Conservation (phyloP, 1,140 invertebrate genomes). For the Sipha flava region DNA sequence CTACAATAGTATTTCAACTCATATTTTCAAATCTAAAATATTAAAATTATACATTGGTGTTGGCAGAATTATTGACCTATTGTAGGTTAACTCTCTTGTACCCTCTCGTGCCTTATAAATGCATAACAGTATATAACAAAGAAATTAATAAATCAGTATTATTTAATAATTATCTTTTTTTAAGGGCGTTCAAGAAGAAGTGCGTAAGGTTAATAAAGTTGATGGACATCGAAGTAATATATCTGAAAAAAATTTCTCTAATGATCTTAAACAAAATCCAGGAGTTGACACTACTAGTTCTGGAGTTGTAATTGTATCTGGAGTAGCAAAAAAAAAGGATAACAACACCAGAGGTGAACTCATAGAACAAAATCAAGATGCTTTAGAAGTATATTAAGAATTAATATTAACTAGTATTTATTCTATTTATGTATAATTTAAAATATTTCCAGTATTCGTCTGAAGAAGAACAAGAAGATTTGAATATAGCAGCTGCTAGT, state of each 20-base stretch:
- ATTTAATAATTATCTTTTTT: slow-evolving; percentile 34
- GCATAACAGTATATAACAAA: too few species aligned
- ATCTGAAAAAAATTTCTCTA: background rate
- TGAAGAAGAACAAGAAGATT: slow-evolving; percentile 90
- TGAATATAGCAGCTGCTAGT: slow-evolving; percentile 81
- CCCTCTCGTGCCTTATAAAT: too few species aligned
- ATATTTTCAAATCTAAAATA: too few species aligned
- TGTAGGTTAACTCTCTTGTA: too few species aligned
- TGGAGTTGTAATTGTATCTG: slow-evolving; percentile 74
- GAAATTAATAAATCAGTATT: too few species aligned
- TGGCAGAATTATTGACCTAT: too few species aligned
- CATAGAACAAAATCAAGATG: slow-evolving; percentile 95
- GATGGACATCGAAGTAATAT: slow-evolving; percentile 48
- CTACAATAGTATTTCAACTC: too few species aligned
- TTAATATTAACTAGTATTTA: background rate
- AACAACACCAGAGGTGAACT: slow-evolving; percentile 76
- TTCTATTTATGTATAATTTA: background rate
- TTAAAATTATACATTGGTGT: too few species aligned
- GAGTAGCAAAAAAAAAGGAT: slow-evolving; percentile 79
- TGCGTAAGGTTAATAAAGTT: slow-evolving; percentile 79
- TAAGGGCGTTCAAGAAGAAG: slow-evolving; percentile 73
- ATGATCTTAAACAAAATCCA: slow-evolving; percentile 36
- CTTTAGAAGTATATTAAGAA: slow-evolving; percentile 57
- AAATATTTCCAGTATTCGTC: slow-evolving; percentile 67
- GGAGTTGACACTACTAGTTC: slow-evolving; percentile 33